phyloP scores from a whole-genome alignment of 2,888 invertebrate genomes.

The Dryobotodes eremita region DNA sequence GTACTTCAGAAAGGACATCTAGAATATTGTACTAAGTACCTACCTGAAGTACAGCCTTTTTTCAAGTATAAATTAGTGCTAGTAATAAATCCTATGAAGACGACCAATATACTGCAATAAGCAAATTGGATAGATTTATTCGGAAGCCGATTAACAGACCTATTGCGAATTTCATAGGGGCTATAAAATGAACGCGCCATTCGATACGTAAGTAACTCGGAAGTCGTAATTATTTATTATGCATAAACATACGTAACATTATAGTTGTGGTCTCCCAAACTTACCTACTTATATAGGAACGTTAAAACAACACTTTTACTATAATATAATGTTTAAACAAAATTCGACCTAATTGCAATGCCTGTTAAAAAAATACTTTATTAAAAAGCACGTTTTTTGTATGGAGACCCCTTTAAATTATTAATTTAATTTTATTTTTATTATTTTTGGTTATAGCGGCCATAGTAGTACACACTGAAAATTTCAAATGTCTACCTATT shows the following conservation, averaged over 20 bases:
- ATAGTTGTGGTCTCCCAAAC: neutral
- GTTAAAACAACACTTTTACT: conserved; percentile 16
- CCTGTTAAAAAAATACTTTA: neutral
- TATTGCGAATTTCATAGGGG: conserved; percentile 23
- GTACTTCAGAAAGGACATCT: neutral
- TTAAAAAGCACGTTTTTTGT: neutral
- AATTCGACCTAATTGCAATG: neutral
- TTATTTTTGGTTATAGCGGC: neutral
- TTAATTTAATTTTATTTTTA: neutral
- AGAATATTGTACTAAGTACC: neutral
- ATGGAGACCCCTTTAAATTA: no score
- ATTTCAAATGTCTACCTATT: neutral
- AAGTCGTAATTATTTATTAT: conserved; percentile 11
- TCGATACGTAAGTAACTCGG: conserved; percentile 5
- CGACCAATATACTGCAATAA: neutral
- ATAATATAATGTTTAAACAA: neutral
- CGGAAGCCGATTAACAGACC: neutral
- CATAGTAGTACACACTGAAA: neutral
- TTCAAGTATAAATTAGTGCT: no score
- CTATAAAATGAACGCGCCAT: conserved; percentile 13
- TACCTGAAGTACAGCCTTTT: neutral
- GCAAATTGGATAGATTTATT: neutral
- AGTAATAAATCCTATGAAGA: neutral
- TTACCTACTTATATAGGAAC: neutral
- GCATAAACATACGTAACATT: neutral